phyloP scores from a whole-genome alignment of 1,140 invertebrate species.

The Temnothorax curvispinosus region DNA sequence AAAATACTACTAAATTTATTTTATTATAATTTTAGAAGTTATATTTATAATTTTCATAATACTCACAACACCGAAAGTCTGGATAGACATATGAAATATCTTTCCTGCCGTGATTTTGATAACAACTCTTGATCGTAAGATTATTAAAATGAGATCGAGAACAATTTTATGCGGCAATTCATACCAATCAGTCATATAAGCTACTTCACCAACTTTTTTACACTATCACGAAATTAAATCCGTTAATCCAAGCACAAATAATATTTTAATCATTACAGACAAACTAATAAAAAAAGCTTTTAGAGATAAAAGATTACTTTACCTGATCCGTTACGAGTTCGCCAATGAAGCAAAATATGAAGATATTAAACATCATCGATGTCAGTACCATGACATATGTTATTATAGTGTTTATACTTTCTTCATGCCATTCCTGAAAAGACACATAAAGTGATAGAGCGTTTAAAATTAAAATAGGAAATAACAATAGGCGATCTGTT shows the following conservation, averaged over 20 bases:
- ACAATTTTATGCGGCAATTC: conserved; percentile 62
- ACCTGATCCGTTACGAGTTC: conserved; percentile 73
- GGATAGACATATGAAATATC: conserved; percentile 67
- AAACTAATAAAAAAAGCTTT: background rate
- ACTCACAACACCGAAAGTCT: conserved; percentile 62
- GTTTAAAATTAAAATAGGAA: background rate
- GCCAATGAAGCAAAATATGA: conserved; percentile 77
- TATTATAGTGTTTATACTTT: conserved; percentile 49
- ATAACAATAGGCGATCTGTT: background rate
- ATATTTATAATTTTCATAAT: background rate
- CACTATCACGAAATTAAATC: conserved; percentile 56
- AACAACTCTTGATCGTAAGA: conserved; percentile 65
- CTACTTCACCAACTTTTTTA: conserved; percentile 63
- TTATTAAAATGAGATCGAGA: conserved; percentile 67
- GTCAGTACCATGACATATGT: conserved; percentile 70
- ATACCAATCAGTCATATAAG: conserved; percentile 75
- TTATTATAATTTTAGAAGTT: background rate
- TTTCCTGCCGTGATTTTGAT: conserved; percentile 74
- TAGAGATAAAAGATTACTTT: conserved; percentile 8
- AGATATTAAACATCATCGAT: conserved; percentile 75
- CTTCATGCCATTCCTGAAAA: conserved; percentile 69
- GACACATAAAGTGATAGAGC: background rate
- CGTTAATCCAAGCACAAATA: background rate
- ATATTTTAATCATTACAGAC: background rate
- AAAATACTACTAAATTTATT: background rate